These are phyloP conservation scores for Willowsia nigromaculata DNA, from an alignment of 2,888 invertebrate species.

Conservation along the genomic window DNA sequence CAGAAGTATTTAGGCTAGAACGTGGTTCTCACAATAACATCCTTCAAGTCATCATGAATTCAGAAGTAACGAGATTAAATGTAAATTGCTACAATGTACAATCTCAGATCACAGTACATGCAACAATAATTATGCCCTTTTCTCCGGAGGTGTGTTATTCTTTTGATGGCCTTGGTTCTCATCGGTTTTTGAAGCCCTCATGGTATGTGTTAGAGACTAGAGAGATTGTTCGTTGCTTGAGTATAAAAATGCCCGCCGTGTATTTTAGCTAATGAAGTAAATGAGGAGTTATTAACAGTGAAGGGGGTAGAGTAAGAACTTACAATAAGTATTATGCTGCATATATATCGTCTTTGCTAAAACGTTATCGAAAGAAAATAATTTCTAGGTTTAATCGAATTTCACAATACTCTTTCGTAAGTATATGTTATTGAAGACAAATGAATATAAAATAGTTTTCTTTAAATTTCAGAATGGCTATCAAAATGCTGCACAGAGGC, in stretches of 20 bases:
- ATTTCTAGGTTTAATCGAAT: neutral
- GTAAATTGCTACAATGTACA: too few species aligned
- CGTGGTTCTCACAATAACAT: neutral
- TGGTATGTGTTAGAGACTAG: too few species aligned
- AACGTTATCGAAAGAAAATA: neutral
- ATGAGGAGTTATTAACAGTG: too few species aligned
- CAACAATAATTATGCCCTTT: neutral
- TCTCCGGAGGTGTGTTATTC: neutral
- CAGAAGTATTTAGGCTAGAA: too few species aligned
- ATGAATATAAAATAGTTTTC: neutral
- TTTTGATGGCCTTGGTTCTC: too few species aligned
- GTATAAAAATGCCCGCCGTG: too few species aligned
- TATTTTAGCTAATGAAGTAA: too few species aligned
- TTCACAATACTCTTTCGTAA: neutral
- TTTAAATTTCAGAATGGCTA: conserved; percentile 40
- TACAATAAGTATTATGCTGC: neutral
- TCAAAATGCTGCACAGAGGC: conserved; percentile 62
- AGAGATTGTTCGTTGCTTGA: too few species aligned
- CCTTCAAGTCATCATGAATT: neutral
- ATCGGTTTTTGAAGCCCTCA: too few species aligned
- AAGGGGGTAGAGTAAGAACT: too few species aligned
- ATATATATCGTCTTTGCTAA: neutral
- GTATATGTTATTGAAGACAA: too few species aligned
- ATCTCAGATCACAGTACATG: too few species aligned
- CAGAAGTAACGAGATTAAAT: neutral